Percentiles rank a stretch among this genome's conserved stretches.
Evolutionary conservation across 37 sponge, comb jelly and placozoan species (phyloP).

Genomic region (Cladorhizidae sp.): DNA sequence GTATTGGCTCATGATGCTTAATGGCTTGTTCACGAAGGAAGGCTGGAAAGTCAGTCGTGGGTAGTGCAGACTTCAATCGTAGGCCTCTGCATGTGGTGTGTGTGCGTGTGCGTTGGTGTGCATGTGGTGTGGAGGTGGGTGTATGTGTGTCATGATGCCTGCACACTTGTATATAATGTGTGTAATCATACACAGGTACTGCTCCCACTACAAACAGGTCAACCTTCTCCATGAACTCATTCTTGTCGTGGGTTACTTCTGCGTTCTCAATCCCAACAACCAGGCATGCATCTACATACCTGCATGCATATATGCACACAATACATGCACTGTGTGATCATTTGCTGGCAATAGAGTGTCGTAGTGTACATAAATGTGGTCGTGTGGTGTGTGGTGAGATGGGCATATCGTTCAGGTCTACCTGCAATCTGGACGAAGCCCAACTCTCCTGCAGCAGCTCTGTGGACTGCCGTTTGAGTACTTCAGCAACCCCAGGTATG

Average conservation of each 20-base stretch:
- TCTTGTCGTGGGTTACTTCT: conserved; percentile 83
- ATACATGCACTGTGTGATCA: too few relatives aligned
- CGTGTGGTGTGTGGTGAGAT: too few relatives aligned
- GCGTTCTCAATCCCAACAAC: conserved; percentile 76
- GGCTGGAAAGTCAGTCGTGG: too few relatives aligned
- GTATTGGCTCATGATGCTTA: too few relatives aligned
- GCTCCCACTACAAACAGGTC: conserved; percentile 53
- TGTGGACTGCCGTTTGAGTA: conserved; percentile 90
- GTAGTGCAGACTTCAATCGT: not conserved
- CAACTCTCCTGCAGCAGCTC: conserved; percentile 85
- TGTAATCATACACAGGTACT: conserved; percentile 73
- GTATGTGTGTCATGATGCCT: not conserved
- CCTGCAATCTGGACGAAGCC: conserved; percentile 85
- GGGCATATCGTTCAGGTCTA: conserved; percentile 56
- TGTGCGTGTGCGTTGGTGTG: too few relatives aligned
- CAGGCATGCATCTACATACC: conserved; percentile 77
- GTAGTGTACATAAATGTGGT: too few relatives aligned
- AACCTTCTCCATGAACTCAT: conserved; percentile 82
- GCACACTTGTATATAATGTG: conserved; percentile 1
- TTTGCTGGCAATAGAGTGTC: too few relatives aligned
- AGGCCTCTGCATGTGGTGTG: not conserved
- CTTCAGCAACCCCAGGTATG: conserved; percentile 88
- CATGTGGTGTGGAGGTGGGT: not conserved
- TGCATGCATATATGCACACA: too few relatives aligned
- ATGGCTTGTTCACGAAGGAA: too few relatives aligned